Percentiles rank a stretch among this genome's conserved stretches.
phyloP scores from a whole-genome alignment of 2,888 invertebrate genomes.

The Leptopilina syphax region DNA sequence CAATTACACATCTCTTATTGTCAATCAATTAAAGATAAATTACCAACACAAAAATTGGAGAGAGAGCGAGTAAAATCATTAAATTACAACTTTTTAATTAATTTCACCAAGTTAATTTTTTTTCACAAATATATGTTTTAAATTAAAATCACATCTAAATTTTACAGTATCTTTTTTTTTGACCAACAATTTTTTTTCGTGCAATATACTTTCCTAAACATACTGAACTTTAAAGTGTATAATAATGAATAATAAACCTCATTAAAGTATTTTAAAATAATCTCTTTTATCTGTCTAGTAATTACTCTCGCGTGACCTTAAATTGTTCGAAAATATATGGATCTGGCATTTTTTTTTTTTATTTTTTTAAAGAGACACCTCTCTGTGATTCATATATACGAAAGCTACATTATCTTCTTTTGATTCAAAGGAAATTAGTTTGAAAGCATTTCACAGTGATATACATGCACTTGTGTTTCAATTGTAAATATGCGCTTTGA shows the following conservation, averaged over 20 bases:
- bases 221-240: too few relatives aligned
- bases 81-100: too few relatives aligned
- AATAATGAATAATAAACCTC: background rate
- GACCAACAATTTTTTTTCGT: too few relatives aligned
- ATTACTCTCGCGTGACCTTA: constrained; percentile 6
- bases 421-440: constrained; percentile 26
- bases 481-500: background rate
- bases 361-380: background rate
- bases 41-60: background rate
- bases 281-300: background rate
- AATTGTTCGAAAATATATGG: background rate
- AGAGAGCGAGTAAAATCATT: too few relatives aligned
- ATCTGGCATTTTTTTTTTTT: background rate
- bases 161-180: too few relatives aligned
- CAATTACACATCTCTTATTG: constrained; percentile 29
- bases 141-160: too few relatives aligned
- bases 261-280: background rate
- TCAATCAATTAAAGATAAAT: background rate
- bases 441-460: background rate
- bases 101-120: too few relatives aligned
- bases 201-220: too few relatives aligned
- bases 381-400: background rate
- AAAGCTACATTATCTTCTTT: background rate
- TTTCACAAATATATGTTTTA: too few relatives aligned
- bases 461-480: background rate